phyloP scores from a whole-genome alignment of 2,888 invertebrate species.

The Cataglyphis cursor region DNA sequence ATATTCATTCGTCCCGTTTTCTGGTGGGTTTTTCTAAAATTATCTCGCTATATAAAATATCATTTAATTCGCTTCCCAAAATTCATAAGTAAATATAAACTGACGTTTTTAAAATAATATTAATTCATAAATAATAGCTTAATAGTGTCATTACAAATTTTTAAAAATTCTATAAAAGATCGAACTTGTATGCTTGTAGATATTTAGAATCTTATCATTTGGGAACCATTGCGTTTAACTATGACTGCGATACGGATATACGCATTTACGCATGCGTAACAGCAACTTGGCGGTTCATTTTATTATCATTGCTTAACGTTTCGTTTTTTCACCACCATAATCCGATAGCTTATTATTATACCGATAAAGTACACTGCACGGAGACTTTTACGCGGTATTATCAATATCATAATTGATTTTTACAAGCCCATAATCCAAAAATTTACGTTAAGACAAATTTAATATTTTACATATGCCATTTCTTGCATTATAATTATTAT shows the following conservation, averaged over 20 bases:
- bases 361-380: neutral
- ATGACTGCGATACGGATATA: neutral
- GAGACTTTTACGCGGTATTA: neutral
- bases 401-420: conserved; percentile 10
- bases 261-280: neutral
- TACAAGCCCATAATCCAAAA: neutral
- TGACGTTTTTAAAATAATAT: neutral
- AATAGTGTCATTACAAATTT: neutral
- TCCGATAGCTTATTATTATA: conserved; percentile 16
- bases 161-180: neutral
- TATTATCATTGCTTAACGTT: conserved; percentile 10
- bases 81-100: neutral
- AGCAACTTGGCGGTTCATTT: neutral
- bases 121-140: neutral
- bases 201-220: neutral
- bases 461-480: neutral
- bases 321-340: neutral
- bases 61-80: neutral
- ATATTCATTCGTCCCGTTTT: neutral
- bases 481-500: neutral
- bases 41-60: neutral
- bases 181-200: neutral
- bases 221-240: conserved; percentile 24
- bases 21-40: neutral
- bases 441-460: neutral